These are phyloP conservation scores for Hozukius guyotensis DNA, from an alignment of 2,797 vertebrate genomes.

Conservation along the genomic window DNA sequence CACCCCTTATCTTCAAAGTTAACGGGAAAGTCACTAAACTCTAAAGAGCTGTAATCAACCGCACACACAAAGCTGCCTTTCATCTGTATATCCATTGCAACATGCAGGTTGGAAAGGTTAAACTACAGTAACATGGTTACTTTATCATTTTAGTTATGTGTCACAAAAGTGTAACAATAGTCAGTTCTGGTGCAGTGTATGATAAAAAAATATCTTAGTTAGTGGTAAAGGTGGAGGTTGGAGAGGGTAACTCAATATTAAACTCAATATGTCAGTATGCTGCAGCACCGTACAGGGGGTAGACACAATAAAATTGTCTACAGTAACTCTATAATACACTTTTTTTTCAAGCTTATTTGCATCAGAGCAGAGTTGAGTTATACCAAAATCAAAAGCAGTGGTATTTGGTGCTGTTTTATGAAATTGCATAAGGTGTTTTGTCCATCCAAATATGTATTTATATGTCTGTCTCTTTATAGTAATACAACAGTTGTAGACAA, in stretches of 20 bases:
- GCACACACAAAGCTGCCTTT: neutral
- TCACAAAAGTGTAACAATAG: no score
- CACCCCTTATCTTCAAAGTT: slow-evolving; percentile 53
- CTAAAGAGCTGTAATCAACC: neutral
- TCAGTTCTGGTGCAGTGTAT: no score
- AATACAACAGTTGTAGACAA: no score
- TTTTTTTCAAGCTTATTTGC: neutral
- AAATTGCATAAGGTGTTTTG: neutral
- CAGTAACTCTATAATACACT: no score
- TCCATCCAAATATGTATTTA: neutral
- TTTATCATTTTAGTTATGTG: no score
- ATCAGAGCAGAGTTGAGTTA: neutral
- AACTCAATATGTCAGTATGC: no score
- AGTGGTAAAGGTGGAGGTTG: no score
- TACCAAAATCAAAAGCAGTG: neutral
- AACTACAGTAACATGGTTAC: neutral
- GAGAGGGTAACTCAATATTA: no score
- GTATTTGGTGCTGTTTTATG: neutral
- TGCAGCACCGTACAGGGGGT: no score
- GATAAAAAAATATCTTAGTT: no score
- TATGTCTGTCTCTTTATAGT: no score
- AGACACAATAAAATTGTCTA: no score
- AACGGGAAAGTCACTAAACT: slow-evolving; percentile 58
- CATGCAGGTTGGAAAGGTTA: neutral
- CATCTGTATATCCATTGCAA: neutral